phyloP scores from a whole-genome alignment of 1,140 invertebrate species.

The Sesamia nonagrioides region DNA sequence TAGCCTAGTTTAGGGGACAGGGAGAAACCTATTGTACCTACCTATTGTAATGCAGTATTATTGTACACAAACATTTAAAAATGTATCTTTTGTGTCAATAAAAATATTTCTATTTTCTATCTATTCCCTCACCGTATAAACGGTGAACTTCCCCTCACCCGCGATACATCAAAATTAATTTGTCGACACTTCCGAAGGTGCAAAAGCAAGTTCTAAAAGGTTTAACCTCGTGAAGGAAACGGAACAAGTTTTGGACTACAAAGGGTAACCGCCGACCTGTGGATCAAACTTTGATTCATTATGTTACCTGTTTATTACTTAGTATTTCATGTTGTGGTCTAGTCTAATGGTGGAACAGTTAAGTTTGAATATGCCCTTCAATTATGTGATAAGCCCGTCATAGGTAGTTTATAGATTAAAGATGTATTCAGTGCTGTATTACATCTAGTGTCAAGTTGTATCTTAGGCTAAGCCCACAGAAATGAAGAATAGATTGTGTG shows the following conservation, averaged over 20 bases:
- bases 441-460: too few species aligned
- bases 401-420: not conserved
- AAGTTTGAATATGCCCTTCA: not conserved
- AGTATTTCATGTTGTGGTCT: not conserved
- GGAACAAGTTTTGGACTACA: slow-evolving; percentile 24
- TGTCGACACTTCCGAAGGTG: not conserved
- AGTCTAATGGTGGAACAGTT: slow-evolving; percentile 8
- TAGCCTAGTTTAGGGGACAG: too few species aligned
- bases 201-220: slow-evolving; percentile 12
- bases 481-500: too few species aligned
- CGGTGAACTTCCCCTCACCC: not conserved
- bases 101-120: too few species aligned
- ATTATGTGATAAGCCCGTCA: not conserved
- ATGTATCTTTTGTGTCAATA: too few species aligned
- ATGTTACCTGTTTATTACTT: slow-evolving; percentile 32
- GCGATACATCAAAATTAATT: slow-evolving; percentile 36
- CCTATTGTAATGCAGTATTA: too few species aligned
- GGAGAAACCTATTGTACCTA: too few species aligned
- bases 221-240: slow-evolving; percentile 22
- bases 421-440: too few species aligned
- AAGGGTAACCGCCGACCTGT: slow-evolving; percentile 38
- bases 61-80: too few species aligned
- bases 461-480: too few species aligned
- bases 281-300: slow-evolving; percentile 27
- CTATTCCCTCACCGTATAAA: slow-evolving; percentile 20